These are phyloP conservation scores for Nothocercus julius DNA, from an alignment of 2,113 vertebrate species.

Conservation along the genomic window DNA sequence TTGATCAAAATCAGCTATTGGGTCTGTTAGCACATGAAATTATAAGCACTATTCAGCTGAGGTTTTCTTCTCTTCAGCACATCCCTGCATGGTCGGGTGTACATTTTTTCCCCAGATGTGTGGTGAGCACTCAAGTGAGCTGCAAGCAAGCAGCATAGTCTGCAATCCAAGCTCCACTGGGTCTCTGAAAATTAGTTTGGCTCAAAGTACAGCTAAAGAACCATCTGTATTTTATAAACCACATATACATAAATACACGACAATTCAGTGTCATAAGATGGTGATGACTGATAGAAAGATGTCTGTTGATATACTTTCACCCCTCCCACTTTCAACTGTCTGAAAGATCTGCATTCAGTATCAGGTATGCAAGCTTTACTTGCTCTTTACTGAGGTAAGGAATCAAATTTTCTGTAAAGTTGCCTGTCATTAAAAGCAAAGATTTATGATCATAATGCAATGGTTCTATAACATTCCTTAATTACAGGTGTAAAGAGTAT, in stretches of 20 bases:
- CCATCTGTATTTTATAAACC: background rate
- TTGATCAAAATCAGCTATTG: background rate
- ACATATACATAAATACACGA: background rate
- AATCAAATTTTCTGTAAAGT: background rate
- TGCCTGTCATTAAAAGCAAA: background rate
- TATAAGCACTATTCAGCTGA: background rate
- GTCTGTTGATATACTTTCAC: background rate
- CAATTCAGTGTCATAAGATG: background rate
- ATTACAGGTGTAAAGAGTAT: background rate
- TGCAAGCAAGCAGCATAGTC: background rate
- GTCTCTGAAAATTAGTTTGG: background rate
- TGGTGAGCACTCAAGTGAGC: background rate
- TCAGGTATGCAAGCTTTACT: background rate
- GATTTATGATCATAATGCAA: background rate
- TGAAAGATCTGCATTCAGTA: background rate
- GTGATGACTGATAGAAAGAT: background rate
- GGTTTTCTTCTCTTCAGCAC: background rate
- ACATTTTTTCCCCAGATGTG: background rate
- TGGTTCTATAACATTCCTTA: background rate
- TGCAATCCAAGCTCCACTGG: background rate
- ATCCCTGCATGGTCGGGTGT: background rate
- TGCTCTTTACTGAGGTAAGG: background rate
- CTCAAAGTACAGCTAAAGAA: background rate
- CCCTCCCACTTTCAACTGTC: background rate
- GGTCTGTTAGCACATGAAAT: background rate